Base-by-base conservation (phyloP, 2,888 invertebrate genomes). In the Charanyca ferruginea region DNA sequence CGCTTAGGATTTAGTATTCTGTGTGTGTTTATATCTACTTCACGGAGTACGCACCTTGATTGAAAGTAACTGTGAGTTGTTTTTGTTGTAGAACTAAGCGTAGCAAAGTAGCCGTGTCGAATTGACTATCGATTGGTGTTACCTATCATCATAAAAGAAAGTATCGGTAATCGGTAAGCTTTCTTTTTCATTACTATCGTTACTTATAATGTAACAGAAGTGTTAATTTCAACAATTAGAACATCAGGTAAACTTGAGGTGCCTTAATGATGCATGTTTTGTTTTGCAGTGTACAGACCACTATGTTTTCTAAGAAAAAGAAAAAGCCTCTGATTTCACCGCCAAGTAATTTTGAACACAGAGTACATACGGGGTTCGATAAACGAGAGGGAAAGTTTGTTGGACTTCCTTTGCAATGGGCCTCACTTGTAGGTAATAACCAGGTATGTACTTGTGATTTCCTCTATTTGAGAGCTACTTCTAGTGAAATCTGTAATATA, bases 341-440 rank as follows among this genome's bases (percentile, higher is more conserved):
- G 77, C 99, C 99, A 5, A 98, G 98, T 82, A 99, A 99, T 94
- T 99, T 99, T 94, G 99, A 99, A 93, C 99, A 99, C 93, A 96
- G 99, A 88, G 99, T 99, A 47, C 99, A 99, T 91, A 99, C 99
- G 48, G 99, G 99, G 5, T 99, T 98, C 93, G 99, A 99, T 92
- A 98, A 98, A 91, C 96, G 98, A 68, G 99, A 99, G 91, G 99
- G 99, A 64, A 98, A 98, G 90, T 99, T 98, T 96, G 98, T 99
- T 54, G 99, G 99, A 66, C 96, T 99, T 74, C 99, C 99, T 28
- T 95, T 98, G 69, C 99, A 99, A 94, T 99, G 99, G 99, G 98
- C 98, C 55, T 98, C 98, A 59, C 98, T 99, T 85, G 98, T 98
- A 75, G 98, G 98, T 57, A 98, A 98, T 91, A 98, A 98, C 94